phyloP scores from a whole-genome alignment of 1,140 invertebrate genomes.

The Lethrus apterus region DNA sequence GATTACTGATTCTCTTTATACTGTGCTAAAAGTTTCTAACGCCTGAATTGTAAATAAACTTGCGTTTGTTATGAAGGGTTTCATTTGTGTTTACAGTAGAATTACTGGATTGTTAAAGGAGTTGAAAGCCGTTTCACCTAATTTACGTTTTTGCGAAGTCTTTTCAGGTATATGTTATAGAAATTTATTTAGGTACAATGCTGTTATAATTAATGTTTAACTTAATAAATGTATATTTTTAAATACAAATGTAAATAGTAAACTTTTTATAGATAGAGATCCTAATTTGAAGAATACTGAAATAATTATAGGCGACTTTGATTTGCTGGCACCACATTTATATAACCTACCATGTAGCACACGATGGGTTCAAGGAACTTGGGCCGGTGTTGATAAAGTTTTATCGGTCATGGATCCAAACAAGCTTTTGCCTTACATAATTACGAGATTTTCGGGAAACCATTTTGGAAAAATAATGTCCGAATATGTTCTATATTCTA shows the following conservation, averaged over 20 bases:
- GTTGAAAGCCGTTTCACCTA: slow-evolving; percentile 31
- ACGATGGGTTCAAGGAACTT: slow-evolving; percentile 47
- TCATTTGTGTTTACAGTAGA: slow-evolving; percentile 29
- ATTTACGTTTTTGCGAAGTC: slow-evolving; percentile 25
- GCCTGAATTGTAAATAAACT: too few relatives aligned
- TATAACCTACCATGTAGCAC: slow-evolving; percentile 37
- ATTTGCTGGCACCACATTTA: slow-evolving; percentile 38
- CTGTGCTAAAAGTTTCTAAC: too few relatives aligned
- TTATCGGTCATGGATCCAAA: slow-evolving; percentile 27
- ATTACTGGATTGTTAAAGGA: slow-evolving; percentile 34
- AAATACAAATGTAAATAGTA: background rate
- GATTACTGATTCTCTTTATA: too few relatives aligned
- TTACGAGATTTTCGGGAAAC: slow-evolving; percentile 44
- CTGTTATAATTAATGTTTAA: background rate
- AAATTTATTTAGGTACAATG: background rate
- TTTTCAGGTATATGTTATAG: slow-evolving; percentile 2
- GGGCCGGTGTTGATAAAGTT: slow-evolving; percentile 43
- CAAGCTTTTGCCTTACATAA: slow-evolving; percentile 23
- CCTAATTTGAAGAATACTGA: slow-evolving; percentile 33
- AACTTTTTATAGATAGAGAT: slow-evolving; percentile 16
- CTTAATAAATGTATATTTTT: slow-evolving; percentile 23
- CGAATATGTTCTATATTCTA: slow-evolving; percentile 50
- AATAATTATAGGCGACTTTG: slow-evolving; percentile 42
- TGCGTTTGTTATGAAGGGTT: too few relatives aligned
- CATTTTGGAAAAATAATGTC: slow-evolving; percentile 47